A percentile compares a stretch with the other conserved stretches of the same genome.
Conservation (phyloP, 1,140 invertebrate species). For the Aphelenchoides avenae region DNA sequence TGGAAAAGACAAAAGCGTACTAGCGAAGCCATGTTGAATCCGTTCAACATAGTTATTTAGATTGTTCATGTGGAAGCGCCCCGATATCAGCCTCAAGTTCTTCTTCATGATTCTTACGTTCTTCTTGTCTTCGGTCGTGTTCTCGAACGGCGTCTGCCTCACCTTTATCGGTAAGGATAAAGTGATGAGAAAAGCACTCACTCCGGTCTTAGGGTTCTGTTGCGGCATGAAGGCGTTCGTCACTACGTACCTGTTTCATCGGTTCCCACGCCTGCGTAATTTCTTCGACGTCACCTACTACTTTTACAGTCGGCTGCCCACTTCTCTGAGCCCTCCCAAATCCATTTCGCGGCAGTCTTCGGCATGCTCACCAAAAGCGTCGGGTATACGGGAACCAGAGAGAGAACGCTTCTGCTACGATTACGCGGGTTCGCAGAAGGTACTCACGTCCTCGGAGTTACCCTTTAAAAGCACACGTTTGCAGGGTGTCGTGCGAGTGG, state of each 20-base stretch:
- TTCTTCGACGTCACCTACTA: slow-evolving; percentile 48
- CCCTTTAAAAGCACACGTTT: too few species aligned
- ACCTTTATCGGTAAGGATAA: slow-evolving; percentile 33
- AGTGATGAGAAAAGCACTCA: not conserved
- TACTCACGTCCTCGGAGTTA: too few species aligned
- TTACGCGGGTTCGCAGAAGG: too few species aligned
- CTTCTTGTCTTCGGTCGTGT: slow-evolving; percentile 32
- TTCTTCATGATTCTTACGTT: slow-evolving; percentile 27
- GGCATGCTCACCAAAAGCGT: too few species aligned
- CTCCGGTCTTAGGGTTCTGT: slow-evolving; percentile 33
- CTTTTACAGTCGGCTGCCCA: slow-evolving; percentile 48
- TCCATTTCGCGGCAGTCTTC: too few species aligned
- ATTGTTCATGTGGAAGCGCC: slow-evolving; percentile 43
- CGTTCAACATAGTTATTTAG: slow-evolving; percentile 26
- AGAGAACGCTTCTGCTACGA: too few species aligned
- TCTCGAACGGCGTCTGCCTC: slow-evolving; percentile 20
- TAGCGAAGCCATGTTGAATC: not conserved
- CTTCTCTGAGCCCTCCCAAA: slow-evolving; percentile 5
- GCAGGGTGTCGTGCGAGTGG: too few species aligned
- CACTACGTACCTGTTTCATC: slow-evolving; percentile 49
- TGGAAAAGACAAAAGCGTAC: slow-evolving; percentile 41
- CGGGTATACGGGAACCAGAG: too few species aligned
- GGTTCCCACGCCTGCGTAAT: slow-evolving; percentile 40
- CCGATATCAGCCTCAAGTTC: slow-evolving; percentile 42
- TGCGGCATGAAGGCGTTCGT: slow-evolving; percentile 46